Evolutionary conservation across 2,113 vertebrate species (phyloP).

Genomic region (Bothrops jararaca): DNA sequence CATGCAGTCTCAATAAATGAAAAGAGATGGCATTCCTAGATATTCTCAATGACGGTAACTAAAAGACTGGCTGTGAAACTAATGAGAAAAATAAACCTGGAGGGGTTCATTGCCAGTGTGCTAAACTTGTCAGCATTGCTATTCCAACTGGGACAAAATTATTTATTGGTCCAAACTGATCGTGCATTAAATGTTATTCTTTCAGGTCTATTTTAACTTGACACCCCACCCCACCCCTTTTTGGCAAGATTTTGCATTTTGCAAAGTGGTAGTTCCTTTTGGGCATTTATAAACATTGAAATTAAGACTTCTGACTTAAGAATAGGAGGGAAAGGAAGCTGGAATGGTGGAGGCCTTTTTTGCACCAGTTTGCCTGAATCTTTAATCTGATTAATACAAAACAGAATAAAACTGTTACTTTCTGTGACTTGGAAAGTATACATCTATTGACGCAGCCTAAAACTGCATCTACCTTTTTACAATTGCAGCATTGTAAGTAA

Average conservation of each 20-base stretch:
- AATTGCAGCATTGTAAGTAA: not conserved
- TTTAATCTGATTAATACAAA: not conserved
- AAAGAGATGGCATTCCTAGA: not conserved
- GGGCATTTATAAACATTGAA: not conserved
- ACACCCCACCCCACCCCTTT: not conserved
- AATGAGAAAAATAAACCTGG: not conserved
- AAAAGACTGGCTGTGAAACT: not conserved
- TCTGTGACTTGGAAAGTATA: not conserved
- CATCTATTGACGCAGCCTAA: not conserved
- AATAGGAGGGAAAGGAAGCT: not conserved
- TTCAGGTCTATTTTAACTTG: not conserved
- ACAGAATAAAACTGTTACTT: not conserved
- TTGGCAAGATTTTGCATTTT: not conserved
- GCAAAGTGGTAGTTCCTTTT: not conserved
- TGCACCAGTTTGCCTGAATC: not conserved
- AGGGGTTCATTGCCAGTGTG: not conserved
- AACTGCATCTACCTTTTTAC: not conserved
- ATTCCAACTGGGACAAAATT: not conserved
- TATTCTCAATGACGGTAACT: not conserved
- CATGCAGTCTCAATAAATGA: not conserved
- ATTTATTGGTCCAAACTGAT: not conserved
- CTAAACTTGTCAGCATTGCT: not conserved
- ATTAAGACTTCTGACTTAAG: not conserved
- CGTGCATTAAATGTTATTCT: not conserved
- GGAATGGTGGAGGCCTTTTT: not conserved